A percentile compares a stretch with the other conserved stretches of the same genome.
These are phyloP conservation scores for Phoeniculus purpureus DNA, from an alignment of 2,797 vertebrate species.

Conservation along the genomic window DNA sequence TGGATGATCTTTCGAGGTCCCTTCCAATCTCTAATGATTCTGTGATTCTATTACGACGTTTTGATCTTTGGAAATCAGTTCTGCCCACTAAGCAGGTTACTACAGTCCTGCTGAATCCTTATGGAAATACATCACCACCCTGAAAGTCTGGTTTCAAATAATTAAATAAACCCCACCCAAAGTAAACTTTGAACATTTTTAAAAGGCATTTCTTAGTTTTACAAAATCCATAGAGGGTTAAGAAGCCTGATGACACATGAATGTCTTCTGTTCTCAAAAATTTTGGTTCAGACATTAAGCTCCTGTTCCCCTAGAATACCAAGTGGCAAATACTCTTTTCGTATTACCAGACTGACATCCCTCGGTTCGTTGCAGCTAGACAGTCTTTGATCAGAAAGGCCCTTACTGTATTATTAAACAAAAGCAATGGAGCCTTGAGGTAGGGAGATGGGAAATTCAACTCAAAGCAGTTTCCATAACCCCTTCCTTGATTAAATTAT, in stretches of 20 bases:
- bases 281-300: neutral
- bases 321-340: neutral
- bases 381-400: conserved; percentile 63
- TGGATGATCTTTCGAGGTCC: too few relatives aligned
- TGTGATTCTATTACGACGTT: neutral
- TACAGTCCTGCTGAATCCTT: neutral
- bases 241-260: neutral
- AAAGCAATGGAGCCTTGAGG: conserved; percentile 42
- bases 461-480: conserved; percentile 50
- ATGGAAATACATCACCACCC: neutral
- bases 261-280: neutral
- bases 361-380: conserved; percentile 45
- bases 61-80: neutral
- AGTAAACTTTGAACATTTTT: neutral
- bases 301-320: neutral
- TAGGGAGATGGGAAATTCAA: conserved; percentile 17
- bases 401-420: conserved; percentile 72
- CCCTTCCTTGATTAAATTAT: conserved; percentile 37
- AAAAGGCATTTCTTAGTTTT: neutral
- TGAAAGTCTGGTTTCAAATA: neutral
- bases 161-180: neutral
- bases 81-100: neutral
- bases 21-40: too few relatives aligned
- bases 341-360: neutral
- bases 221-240: neutral